phyloP scores from a whole-genome alignment of 2,797 vertebrate species.

The Columba guinea region DNA sequence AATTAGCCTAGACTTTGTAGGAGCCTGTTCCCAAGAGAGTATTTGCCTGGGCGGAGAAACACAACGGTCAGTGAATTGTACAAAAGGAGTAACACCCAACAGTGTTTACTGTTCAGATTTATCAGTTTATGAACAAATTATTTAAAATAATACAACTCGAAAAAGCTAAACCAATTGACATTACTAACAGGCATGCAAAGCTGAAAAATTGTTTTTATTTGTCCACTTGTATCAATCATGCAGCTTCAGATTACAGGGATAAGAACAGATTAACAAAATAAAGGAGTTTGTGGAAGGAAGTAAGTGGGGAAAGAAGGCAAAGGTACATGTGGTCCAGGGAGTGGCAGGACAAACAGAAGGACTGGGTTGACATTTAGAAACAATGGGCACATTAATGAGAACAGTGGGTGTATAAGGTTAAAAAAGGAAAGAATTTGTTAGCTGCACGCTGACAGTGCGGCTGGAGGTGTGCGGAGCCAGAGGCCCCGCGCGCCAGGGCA shows the following conservation, averaged over 20 bases:
- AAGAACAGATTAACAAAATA: not conserved
- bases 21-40: too few relatives aligned
- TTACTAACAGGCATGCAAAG: accelerated
- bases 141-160: not conserved
- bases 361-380: slow-evolving; percentile 8
- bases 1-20: too few relatives aligned
- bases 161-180: not conserved
- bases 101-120: not conserved
- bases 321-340: not conserved
- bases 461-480: not conserved
- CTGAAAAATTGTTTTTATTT: not conserved
- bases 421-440: slow-evolving; percentile 2
- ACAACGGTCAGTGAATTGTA: not conserved
- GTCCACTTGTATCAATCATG: accelerated
- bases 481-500: too few relatives aligned
- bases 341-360: slow-evolving; percentile 58
- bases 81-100: not conserved
- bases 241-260: not conserved
- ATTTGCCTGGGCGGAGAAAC: not conserved
- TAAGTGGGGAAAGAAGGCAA: not conserved
- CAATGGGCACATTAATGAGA: slow-evolving; percentile 38
- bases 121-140: not conserved
- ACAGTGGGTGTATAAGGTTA: slow-evolving; percentile 7
- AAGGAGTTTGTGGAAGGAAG: not conserved
- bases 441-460: not conserved